A percentile compares a stretch with the other conserved stretches of the same genome.
Conservation (phyloP, 2,797 vertebrate genomes). For the Trematomus bernacchii region DNA sequence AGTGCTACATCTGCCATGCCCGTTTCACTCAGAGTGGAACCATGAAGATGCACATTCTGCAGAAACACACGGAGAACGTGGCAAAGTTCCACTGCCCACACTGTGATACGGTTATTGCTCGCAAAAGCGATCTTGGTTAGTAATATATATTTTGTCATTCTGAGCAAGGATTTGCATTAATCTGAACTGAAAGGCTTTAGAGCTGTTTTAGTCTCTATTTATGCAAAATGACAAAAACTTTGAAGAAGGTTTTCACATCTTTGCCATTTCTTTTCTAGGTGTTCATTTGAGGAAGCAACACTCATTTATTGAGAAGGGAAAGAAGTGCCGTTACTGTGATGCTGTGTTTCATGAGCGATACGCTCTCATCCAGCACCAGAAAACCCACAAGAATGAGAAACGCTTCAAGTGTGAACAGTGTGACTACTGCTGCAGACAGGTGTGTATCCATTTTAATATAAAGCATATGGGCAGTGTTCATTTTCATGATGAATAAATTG, state of each 20-base stretch:
- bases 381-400: conserved; percentile 99
- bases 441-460: conserved; percentile 55
- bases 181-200: neutral
- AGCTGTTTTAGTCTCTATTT: neutral
- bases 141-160: neutral
- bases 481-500: neutral
- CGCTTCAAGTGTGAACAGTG: conserved; percentile 99
- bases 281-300: conserved; percentile 98
- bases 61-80: conserved; percentile 98
- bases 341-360: conserved; percentile 98
- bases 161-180: neutral
- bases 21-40: conserved; percentile 98
- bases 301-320: conserved; percentile 97
- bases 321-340: conserved; percentile 98
- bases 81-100: conserved; percentile 99
- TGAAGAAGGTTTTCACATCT: neutral
- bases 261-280: conserved; percentile 77
- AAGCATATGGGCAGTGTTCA: fast-evolving
- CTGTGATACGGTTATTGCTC: conserved; percentile 97
- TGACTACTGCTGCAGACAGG: conserved; percentile 99
- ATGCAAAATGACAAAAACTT: neutral
- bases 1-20: conserved; percentile 98
- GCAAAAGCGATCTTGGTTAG: conserved; percentile 96
- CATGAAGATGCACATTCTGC: conserved; percentile 99
- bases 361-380: conserved; percentile 98